These are phyloP conservation scores for Orycteropus afer DNA, from an alignment of 2,113 vertebrate species.

Conservation along the genomic window DNA sequence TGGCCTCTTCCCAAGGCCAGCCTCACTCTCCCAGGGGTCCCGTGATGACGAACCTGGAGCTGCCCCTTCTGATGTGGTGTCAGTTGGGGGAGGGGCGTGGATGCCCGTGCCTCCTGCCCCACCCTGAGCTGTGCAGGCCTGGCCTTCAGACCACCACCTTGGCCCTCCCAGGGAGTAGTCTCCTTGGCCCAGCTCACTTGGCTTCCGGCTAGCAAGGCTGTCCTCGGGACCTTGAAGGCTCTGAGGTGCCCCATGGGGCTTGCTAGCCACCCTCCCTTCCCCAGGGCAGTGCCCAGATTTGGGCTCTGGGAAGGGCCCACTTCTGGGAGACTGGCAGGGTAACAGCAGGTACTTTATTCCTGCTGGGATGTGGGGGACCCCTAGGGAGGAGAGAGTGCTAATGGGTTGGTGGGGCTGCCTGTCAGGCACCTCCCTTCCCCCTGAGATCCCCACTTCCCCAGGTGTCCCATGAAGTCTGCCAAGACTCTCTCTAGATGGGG, in stretches of 20 bases:
- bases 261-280: background rate
- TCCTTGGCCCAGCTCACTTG: background rate
- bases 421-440: too few relatives aligned
- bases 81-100: too few relatives aligned
- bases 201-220: rapidly evolving
- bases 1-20: background rate
- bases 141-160: background rate
- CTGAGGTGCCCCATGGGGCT: background rate
- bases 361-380: background rate
- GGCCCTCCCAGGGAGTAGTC: too few relatives aligned
- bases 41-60: background rate
- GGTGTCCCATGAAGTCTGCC: background rate
- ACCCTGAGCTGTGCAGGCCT: background rate
- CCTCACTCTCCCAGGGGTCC: background rate
- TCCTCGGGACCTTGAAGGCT: too few relatives aligned
- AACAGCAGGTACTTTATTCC: background rate
- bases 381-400: background rate
- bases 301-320: background rate
- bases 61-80: background rate
- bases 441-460: background rate
- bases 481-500: background rate
- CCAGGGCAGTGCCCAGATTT: too few relatives aligned
- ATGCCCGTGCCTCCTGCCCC: background rate
- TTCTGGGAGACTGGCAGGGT: background rate
- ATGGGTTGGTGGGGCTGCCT: background rate